Evolutionary conservation across 2,888 invertebrate species (phyloP).

Genomic region (Anthophora plumipes): DNA sequence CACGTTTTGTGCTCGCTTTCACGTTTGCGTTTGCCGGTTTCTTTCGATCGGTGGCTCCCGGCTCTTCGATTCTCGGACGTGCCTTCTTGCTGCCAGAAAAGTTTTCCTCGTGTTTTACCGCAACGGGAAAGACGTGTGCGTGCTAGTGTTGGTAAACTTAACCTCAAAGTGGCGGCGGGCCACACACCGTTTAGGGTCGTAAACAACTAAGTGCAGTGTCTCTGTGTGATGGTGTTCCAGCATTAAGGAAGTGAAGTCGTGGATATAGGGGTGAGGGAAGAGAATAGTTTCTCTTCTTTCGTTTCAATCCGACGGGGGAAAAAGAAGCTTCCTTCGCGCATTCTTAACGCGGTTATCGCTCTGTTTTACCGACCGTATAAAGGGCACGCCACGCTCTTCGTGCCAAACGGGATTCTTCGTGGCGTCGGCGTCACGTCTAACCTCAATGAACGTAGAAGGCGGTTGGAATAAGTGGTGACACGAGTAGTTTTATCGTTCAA

Average conservation of each 20-base stretch:
- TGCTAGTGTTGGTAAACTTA: slow-evolving; percentile 67
- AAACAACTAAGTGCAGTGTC: slow-evolving; percentile 65
- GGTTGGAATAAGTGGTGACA: slow-evolving; percentile 49
- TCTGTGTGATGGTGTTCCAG: slow-evolving; percentile 55
- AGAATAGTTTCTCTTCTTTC: slow-evolving; percentile 13
- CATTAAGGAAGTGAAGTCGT: slow-evolving; percentile 34
- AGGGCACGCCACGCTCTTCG: slow-evolving; percentile 63
- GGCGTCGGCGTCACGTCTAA: slow-evolving; percentile 60
- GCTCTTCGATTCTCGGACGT: slow-evolving; percentile 17
- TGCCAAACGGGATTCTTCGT: slow-evolving; percentile 45
- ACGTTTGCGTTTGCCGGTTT: slow-evolving; percentile 24
- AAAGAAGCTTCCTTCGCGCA: slow-evolving; percentile 1
- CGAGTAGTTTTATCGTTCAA: slow-evolving; percentile 19
- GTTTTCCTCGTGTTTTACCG: slow-evolving; percentile 9
- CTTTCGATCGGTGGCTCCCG: slow-evolving; percentile 15
- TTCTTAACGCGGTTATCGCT: slow-evolving; percentile 39
- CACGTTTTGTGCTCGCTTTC: slow-evolving; percentile 42
- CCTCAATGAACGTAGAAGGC: slow-evolving; percentile 57
- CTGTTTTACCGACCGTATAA: slow-evolving; percentile 71
- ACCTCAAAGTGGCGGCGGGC: slow-evolving; percentile 65
- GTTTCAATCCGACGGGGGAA: slow-evolving; percentile 9
- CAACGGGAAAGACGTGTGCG: slow-evolving; percentile 55
- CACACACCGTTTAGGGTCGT: slow-evolving; percentile 39
- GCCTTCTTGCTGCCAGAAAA: slow-evolving; percentile 1
- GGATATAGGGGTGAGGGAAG: background rate